These are phyloP conservation scores for Neotoma lepida DNA, from an alignment of 2,113 vertebrate genomes.

Conservation along the genomic window DNA sequence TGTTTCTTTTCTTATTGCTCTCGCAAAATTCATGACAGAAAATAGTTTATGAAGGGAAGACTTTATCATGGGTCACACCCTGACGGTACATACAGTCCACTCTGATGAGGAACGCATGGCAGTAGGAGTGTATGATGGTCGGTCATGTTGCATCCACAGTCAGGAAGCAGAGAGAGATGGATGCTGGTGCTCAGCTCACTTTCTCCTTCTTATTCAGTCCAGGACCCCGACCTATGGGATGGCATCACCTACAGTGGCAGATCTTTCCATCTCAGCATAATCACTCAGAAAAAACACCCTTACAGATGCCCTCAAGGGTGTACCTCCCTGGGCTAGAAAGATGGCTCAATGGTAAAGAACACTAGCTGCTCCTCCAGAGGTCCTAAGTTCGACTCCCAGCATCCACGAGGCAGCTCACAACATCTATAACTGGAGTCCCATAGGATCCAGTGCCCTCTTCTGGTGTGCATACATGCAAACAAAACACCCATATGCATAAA, in stretches of 20 bases:
- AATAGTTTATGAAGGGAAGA: background rate
- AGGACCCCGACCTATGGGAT: background rate
- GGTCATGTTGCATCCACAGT: background rate
- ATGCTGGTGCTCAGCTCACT: background rate
- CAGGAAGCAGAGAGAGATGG: background rate
- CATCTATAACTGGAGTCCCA: accelerated
- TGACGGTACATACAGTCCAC: background rate
- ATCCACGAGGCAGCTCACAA: background rate
- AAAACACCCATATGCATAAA: background rate
- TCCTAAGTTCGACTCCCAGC: background rate
- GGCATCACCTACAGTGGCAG: too few relatives aligned
- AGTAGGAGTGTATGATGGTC: background rate
- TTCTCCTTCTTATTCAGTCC: background rate
- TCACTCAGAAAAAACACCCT: background rate
- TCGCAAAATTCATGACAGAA: background rate
- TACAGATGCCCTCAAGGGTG: too few relatives aligned
- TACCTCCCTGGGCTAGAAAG: background rate
- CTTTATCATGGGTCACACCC: too few relatives aligned
- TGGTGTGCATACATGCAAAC: background rate
- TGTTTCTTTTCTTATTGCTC: background rate
- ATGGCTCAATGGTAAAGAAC: background rate
- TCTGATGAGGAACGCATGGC: background rate
- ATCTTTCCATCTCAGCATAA: background rate
- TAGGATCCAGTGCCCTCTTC: background rate
- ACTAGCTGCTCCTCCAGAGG: background rate